A percentile compares a stretch with the other conserved stretches of the same genome.
phyloP scores from a whole-genome alignment of 2,888 invertebrate genomes.

The Cheilosia vernalis region DNA sequence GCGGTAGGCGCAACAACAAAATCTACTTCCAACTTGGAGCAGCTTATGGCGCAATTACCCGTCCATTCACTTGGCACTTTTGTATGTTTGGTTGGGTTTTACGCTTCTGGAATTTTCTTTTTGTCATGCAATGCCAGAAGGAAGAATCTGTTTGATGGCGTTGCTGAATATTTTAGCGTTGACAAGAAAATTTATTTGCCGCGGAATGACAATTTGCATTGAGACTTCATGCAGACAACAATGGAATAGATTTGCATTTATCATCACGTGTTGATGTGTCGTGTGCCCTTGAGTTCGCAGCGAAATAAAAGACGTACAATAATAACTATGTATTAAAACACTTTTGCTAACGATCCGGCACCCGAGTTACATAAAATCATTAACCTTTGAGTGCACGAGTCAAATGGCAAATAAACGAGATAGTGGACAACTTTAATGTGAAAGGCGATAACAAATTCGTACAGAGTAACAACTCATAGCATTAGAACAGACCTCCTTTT shows the following conservation, averaged over 20 bases:
- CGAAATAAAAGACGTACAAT: too few relatives aligned
- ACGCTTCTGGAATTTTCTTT: slow-evolving; percentile 36
- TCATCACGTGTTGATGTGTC: too few relatives aligned
- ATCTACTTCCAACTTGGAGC: slow-evolving; percentile 5
- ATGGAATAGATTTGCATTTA: slow-evolving; percentile 9
- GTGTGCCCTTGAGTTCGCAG: too few relatives aligned
- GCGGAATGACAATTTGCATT: slow-evolving; percentile 8
- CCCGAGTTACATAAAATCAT: too few relatives aligned
- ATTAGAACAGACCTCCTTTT: too few relatives aligned
- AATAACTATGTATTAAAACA: too few relatives aligned
- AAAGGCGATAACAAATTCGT: too few relatives aligned
- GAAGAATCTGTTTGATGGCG: neutral
- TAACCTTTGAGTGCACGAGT: too few relatives aligned
- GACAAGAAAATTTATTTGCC: slow-evolving; percentile 9
- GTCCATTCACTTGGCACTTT: slow-evolving; percentile 32
- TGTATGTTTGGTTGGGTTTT: neutral
- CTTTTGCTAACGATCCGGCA: too few relatives aligned
- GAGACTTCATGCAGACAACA: slow-evolving; percentile 10
- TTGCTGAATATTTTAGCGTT: slow-evolving; percentile 13
- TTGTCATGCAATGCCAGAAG: neutral
- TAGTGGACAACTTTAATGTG: too few relatives aligned
- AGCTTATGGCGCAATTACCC: slow-evolving; percentile 19
- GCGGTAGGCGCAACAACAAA: neutral
- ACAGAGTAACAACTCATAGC: too few relatives aligned
- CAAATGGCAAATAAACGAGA: too few relatives aligned